Conservation (phyloP, 2,113 vertebrate species). For the Pangasianodon hypophthalmus region DNA sequence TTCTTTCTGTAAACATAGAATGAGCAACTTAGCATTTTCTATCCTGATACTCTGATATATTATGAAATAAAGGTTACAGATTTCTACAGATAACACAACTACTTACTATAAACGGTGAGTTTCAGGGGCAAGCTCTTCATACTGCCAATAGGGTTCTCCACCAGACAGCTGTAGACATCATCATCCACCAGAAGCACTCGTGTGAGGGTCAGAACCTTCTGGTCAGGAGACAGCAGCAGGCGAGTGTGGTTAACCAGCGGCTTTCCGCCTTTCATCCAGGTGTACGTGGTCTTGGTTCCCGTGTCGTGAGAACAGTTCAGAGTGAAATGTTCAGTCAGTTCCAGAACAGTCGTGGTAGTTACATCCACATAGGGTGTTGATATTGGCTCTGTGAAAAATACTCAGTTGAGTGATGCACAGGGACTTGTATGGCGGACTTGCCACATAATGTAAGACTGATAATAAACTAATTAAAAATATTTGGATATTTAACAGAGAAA, state of each 20-base stretch:
- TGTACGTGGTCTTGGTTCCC: constrained; percentile 88
- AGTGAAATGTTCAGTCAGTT: constrained; percentile 86
- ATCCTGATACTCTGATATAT: no score
- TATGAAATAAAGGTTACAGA: not conserved
- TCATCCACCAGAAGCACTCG: constrained; percentile 87
- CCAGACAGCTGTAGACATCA: constrained; percentile 85
- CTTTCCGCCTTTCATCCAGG: constrained; percentile 89
- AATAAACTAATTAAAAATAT: not conserved
- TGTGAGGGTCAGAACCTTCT: constrained; percentile 88
- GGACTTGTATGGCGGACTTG: not conserved
- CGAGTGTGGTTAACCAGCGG: constrained; percentile 84
- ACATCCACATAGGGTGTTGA: constrained; percentile 83
- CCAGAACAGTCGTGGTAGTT: constrained; percentile 84
- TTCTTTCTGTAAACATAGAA: constrained; percentile 79
- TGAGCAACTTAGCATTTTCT: not conserved
- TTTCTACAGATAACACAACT: not conserved
- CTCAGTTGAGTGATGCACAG: not conserved
- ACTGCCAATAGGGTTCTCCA: constrained; percentile 89
- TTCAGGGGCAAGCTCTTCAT: constrained; percentile 83
- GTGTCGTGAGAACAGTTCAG: constrained; percentile 92
- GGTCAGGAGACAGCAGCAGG: constrained; percentile 84
- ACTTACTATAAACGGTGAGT: constrained; percentile 92
- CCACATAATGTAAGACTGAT: not conserved
- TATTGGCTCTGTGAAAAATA: constrained; percentile 79
- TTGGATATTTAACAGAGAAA: not conserved